Evolutionary conservation across 2,888 invertebrate genomes (phyloP).

Genomic region (Xylocampa areola): DNA sequence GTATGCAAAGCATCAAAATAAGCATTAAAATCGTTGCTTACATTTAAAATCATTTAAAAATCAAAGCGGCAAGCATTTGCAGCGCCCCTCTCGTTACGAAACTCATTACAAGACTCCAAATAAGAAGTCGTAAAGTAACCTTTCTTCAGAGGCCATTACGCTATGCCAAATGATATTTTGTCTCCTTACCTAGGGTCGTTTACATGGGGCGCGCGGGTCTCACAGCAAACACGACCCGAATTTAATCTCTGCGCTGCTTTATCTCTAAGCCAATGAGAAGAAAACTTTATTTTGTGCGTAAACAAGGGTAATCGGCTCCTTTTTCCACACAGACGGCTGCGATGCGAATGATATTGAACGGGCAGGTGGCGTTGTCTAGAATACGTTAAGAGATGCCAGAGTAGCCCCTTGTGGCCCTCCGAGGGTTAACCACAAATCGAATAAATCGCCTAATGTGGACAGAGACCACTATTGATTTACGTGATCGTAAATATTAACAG

Average conservation of each 20-base stretch:
- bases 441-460: conserved; percentile 68
- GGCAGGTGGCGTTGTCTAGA: conserved; percentile 77
- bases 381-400: conserved; percentile 73
- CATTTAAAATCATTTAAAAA: conserved; percentile 71
- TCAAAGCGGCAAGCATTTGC: conserved; percentile 72
- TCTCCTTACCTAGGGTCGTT: conserved; percentile 80
- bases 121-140: conserved; percentile 86
- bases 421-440: conserved; percentile 67
- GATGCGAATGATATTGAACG: conserved; percentile 78
- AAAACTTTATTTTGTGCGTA: conserved; percentile 87
- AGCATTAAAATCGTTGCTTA: conserved; percentile 51
- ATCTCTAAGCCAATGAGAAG: conserved; percentile 83
- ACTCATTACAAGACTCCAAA: conserved; percentile 87
- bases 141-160: conserved; percentile 83
- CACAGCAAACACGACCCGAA: conserved; percentile 82
- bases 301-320: conserved; percentile 84
- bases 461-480: conserved; percentile 66
- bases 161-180: conserved; percentile 88
- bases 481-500: conserved; percentile 66
- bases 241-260: conserved; percentile 86
- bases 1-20: conserved; percentile 48
- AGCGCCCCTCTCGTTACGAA: conserved; percentile 78
- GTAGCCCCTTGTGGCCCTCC: conserved; percentile 53
- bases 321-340: conserved; percentile 76
- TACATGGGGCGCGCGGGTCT: conserved; percentile 78